These are phyloP conservation scores for Lasioglossum morio DNA, from an alignment of 2,888 invertebrate species.

Conservation along the genomic window DNA sequence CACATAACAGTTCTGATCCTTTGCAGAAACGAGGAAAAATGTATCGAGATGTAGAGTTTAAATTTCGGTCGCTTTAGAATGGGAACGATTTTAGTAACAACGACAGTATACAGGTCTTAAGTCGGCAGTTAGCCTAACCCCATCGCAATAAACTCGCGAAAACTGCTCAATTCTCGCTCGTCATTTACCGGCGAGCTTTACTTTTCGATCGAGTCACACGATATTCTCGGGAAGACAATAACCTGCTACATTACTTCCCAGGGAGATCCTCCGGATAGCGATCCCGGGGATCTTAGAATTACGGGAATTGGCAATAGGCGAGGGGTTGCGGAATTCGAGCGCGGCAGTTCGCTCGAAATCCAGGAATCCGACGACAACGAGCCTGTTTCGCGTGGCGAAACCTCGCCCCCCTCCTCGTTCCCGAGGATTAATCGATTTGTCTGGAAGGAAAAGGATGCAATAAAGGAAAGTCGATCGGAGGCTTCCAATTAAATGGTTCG, in stretches of 20 bases:
- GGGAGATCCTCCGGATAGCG: background rate
- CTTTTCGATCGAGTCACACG: constrained; percentile 14
- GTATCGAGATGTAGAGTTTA: no score
- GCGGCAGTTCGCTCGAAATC: constrained; percentile 8
- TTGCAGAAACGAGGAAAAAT: background rate
- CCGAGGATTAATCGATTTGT: constrained; percentile 36
- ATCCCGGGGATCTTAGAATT: constrained; percentile 8
- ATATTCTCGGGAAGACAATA: constrained; percentile 4
- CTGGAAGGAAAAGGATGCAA: constrained; percentile 23
- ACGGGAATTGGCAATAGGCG: constrained; percentile 17
- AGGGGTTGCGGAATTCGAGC: background rate
- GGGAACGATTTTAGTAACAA: background rate
- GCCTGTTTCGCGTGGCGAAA: background rate
- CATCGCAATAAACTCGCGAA: constrained; percentile 2
- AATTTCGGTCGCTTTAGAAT: background rate
- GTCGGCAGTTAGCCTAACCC: background rate
- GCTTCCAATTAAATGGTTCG: constrained; percentile 57
- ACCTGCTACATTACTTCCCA: constrained; percentile 9
- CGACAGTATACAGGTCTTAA: background rate
- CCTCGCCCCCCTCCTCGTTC: constrained; percentile 6
- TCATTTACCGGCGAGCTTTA: background rate
- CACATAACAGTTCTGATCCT: background rate
- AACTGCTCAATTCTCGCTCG: background rate
- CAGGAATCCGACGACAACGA: constrained; percentile 8
- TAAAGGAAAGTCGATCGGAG: constrained; percentile 19